phyloP scores from a whole-genome alignment of 2,113 vertebrate genomes.

The Periophthalmodon schlosseri region DNA sequence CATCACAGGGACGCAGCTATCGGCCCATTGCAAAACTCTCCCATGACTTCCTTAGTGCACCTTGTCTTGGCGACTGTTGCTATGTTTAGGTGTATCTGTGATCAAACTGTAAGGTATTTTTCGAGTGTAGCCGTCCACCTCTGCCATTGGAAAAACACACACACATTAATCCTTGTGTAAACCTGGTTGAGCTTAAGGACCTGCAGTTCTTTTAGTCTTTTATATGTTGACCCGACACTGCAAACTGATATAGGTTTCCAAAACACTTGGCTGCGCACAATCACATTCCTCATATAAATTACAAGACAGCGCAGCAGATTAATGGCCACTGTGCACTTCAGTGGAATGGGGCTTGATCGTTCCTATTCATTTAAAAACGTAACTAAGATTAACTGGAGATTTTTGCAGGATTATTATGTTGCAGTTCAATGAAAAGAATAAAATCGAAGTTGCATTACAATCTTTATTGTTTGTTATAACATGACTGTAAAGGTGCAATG shows the following conservation, averaged over 20 bases:
- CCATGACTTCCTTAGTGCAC: conserved; percentile 38
- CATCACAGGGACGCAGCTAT: neutral
- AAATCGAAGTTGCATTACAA: too few species aligned
- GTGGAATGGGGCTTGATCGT: neutral
- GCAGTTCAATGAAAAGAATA: too few species aligned
- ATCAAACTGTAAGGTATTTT: conserved; percentile 40
- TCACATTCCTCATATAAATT: conserved; percentile 33
- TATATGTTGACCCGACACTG: conserved; percentile 20
- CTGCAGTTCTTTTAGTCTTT: conserved; percentile 13
- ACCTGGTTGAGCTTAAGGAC: conserved; percentile 25
- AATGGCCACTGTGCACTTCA: conserved; percentile 12
- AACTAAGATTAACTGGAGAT: neutral
- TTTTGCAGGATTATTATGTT: neutral
- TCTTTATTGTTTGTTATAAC: too few species aligned
- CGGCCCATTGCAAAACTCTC: conserved; percentile 42
- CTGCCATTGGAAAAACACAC: conserved; percentile 21
- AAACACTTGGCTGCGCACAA: conserved; percentile 3
- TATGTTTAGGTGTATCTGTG: conserved; percentile 65
- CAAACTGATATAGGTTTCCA: conserved; percentile 17
- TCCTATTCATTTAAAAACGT: neutral
- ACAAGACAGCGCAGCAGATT: conserved; percentile 11
- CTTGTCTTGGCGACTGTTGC: conserved; percentile 71
- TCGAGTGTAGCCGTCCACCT: conserved; percentile 2
- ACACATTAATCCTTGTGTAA: conserved; percentile 35
- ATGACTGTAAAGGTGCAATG: too few species aligned